phyloP scores from a whole-genome alignment of 2,888 invertebrate species.

The Leucophenga montana region DNA sequence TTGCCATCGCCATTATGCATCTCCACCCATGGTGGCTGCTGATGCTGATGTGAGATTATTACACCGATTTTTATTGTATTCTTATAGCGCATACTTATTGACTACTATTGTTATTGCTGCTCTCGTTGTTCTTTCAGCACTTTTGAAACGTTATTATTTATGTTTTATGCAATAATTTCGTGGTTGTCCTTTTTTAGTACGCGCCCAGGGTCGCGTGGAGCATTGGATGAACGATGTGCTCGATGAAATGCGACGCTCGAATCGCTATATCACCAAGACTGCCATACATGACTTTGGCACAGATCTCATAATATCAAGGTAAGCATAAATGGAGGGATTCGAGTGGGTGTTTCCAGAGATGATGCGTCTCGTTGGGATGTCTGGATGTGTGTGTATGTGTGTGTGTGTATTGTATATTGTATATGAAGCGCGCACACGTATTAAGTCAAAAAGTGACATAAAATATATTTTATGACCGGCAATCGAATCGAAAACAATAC shows the following conservation, averaged over 20 bases:
- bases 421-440: constrained; percentile 26
- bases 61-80: not conserved
- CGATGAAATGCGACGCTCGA: constrained; percentile 87
- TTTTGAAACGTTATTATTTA: constrained; percentile 37
- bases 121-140: constrained; percentile 56
- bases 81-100: constrained; percentile 19
- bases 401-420: not conserved
- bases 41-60: constrained; percentile 2
- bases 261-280: constrained; percentile 88
- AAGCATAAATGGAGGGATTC: constrained; percentile 30
- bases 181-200: constrained; percentile 73
- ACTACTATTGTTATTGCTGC: constrained; percentile 48
- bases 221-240: constrained; percentile 93
- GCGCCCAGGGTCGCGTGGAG: constrained; percentile 88
- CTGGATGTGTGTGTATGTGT: not conserved
- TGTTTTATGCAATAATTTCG: constrained; percentile 52
- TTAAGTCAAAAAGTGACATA: constrained; percentile 42
- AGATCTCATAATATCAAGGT: constrained; percentile 79
- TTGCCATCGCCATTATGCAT: too few species aligned
- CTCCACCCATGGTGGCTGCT: not conserved
- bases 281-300: constrained; percentile 90
- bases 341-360: not conserved
- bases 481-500: constrained; percentile 26
- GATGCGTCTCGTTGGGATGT: too few species aligned
- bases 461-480: constrained; percentile 47